These are phyloP conservation scores for Lingula anatina DNA, from an alignment of 2,888 invertebrate genomes.

Conservation along the genomic window DNA sequence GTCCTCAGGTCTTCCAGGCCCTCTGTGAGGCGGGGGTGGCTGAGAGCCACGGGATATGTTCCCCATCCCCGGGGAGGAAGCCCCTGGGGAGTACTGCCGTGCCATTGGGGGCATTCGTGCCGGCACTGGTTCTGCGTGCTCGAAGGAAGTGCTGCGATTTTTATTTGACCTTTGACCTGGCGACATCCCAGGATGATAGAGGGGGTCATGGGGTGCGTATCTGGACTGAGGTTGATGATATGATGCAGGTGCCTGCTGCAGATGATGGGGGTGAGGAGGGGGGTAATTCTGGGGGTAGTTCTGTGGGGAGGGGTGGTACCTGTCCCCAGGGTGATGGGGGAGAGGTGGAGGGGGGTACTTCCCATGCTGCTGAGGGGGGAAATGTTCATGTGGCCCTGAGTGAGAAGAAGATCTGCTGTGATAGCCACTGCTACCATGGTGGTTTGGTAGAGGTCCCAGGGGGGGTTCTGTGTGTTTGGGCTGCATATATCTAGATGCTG, in stretches of 20 bases:
- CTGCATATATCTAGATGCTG: constrained; percentile 20
- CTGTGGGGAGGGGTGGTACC: background rate
- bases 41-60: constrained; percentile 13
- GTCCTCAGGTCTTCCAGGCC: background rate
- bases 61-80: constrained; percentile 16
- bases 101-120: constrained; percentile 37
- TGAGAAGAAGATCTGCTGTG: constrained; percentile 9
- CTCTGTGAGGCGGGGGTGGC: constrained; percentile 1
- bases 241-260: background rate
- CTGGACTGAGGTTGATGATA: background rate
- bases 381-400: constrained; percentile 15
- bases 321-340: background rate
- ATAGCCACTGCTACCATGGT: background rate
- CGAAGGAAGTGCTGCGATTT: constrained; percentile 64
- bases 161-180: too few species aligned
- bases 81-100: constrained; percentile 21
- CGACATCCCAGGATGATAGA: too few species aligned
- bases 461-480: constrained; percentile 13
- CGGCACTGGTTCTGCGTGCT: constrained; percentile 56
- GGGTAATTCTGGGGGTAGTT: background rate
- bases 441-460: constrained; percentile 7
- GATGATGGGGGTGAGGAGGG: background rate
- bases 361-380: constrained; percentile 13
- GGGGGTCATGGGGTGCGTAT: constrained; percentile 1
- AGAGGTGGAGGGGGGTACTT: constrained; percentile 14